These are phyloP conservation scores for Cladopsammia gracilis DNA, from an alignment of 64 coral and sea anemone genomes.

Conservation along the genomic window DNA sequence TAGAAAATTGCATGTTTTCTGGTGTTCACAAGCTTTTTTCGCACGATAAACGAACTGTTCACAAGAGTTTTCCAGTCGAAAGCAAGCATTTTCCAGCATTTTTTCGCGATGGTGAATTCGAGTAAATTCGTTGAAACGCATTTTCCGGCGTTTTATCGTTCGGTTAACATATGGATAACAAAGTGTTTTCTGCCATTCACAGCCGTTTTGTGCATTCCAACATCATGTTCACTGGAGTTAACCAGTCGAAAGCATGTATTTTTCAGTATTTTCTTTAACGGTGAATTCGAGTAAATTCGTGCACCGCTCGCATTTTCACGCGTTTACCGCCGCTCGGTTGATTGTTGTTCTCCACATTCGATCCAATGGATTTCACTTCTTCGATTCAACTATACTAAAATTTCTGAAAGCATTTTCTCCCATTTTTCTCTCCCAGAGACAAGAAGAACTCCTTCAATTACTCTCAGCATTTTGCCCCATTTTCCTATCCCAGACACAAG, in stretches of 20 bases:
- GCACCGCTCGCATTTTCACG: neutral
- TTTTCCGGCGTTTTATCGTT: constrained; percentile 15
- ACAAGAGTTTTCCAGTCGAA: constrained; percentile 25
- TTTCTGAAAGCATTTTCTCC: too few relatives aligned
- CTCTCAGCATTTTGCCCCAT: too few relatives aligned
- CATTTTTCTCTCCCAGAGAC: too few relatives aligned
- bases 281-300: neutral
- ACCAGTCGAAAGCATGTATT: constrained; percentile 25
- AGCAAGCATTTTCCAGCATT: constrained; percentile 27
- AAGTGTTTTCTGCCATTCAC: constrained; percentile 5
- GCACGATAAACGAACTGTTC: constrained; percentile 14
- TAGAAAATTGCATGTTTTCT: neutral
- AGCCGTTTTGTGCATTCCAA: constrained; percentile 18
- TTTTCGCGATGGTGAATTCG: constrained; percentile 20
- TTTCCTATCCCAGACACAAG: too few relatives aligned
- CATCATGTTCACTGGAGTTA: constrained; percentile 16
- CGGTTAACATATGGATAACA: constrained; percentile 12
- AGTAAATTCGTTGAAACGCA: constrained; percentile 8
- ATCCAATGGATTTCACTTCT: too few relatives aligned
- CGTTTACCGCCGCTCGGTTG: constrained; percentile 1
- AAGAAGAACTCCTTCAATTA: too few relatives aligned
- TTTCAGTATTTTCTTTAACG: constrained; percentile 8
- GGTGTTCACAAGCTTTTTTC: neutral
- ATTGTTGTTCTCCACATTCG: neutral
- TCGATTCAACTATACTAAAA: too few relatives aligned